Evolutionary conservation across 1,140 invertebrate genomes (phyloP).

Genomic region (Matsumurasca onukii): DNA sequence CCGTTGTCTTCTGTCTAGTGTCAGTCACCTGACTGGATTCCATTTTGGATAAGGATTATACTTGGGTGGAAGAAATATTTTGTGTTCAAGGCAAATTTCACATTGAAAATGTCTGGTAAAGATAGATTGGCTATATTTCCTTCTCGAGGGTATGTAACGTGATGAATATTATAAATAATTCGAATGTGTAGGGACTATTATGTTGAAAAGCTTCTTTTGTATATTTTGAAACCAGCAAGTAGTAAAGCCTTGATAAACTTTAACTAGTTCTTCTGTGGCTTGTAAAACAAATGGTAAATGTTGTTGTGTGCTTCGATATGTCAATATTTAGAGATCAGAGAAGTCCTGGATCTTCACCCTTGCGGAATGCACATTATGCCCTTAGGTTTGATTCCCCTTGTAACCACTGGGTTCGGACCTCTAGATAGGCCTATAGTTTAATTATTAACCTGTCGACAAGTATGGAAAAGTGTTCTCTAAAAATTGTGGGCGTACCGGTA

Average conservation of each 20-base stretch:
- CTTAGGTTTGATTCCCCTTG: no score
- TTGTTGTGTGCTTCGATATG: no score
- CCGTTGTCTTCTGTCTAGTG: not conserved
- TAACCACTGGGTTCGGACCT: no score
- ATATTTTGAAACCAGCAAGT: not conserved
- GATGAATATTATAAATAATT: not conserved
- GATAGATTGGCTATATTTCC: slow-evolving; percentile 96
- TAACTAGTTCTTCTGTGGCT: not conserved
- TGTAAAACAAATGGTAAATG: not conserved
- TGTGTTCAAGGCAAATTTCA: not conserved
- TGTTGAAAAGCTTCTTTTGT: not conserved
- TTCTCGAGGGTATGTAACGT: slow-evolving; percentile 87
- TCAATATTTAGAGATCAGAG: no score
- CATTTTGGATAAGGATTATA: slow-evolving; percentile 2
- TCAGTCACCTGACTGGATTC: slow-evolving; percentile 10
- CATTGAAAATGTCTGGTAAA: slow-evolving; percentile 83
- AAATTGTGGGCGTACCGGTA: no score
- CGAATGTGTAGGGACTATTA: not conserved
- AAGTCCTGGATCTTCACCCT: no score
- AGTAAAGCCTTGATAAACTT: not conserved
- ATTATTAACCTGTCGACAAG: no score
- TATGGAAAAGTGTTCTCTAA: no score
- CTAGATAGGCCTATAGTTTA: no score
- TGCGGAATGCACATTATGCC: no score
- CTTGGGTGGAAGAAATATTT: not conserved